Evolutionary conservation across 2,113 vertebrate genomes (phyloP).

Genomic region (Amblyornis subalaris): DNA sequence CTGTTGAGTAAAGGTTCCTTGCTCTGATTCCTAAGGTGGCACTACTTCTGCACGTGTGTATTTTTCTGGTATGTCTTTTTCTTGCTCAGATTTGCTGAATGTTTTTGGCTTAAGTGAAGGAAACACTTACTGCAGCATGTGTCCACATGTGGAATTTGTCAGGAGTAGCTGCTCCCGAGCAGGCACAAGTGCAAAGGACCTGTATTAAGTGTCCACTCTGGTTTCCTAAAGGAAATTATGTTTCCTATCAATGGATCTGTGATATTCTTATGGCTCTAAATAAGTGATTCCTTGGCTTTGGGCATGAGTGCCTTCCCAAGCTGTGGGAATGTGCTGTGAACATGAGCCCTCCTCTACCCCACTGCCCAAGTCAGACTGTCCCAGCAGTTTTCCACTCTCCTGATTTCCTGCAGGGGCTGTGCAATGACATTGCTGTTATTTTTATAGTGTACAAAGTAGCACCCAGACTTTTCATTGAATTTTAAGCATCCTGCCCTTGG

Average conservation of each 20-base stretch:
- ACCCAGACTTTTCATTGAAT: neutral
- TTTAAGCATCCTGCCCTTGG: neutral
- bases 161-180: neutral
- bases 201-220: fast-evolving
- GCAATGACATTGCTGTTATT: neutral
- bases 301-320: neutral
- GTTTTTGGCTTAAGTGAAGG: neutral
- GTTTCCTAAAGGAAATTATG: neutral
- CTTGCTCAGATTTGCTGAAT: neutral
- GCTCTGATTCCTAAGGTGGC: neutral
- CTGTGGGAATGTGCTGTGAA: neutral
- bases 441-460: neutral
- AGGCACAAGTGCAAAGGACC: neutral
- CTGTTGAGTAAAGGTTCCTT: neutral
- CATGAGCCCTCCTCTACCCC: neutral
- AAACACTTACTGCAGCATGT: neutral
- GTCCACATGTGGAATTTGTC: neutral
- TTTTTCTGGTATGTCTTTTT: neutral
- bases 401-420: too few relatives aligned
- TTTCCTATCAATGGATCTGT: neutral
- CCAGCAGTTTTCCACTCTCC: too few relatives aligned
- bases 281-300: neutral
- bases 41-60: neutral
- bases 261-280: neutral
- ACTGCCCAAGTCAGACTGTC: too few relatives aligned